These are phyloP conservation scores for Hemibagrus guttatus DNA, from an alignment of 2,797 vertebrate species.

Conservation along the genomic window DNA sequence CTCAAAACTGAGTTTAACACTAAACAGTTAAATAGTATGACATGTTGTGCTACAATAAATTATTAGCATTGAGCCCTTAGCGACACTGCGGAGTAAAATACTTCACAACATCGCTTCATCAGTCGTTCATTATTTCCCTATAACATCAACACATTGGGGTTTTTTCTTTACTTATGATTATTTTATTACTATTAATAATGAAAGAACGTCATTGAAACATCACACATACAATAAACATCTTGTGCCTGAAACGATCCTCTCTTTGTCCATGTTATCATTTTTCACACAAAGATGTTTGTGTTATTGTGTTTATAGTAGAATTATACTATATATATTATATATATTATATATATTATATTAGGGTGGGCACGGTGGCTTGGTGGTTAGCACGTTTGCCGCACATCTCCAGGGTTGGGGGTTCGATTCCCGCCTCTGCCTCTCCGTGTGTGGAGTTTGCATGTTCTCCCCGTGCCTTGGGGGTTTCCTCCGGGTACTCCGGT, in stretches of 20 bases:
- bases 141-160: not conserved
- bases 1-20: not conserved
- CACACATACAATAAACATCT: not conserved
- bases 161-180: not conserved
- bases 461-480: no score
- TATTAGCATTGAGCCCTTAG: not conserved
- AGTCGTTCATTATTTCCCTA: not conserved
- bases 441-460: no score
- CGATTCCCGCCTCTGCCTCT: no score
- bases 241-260: no score
- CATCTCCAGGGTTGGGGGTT: no score
- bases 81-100: not conserved
- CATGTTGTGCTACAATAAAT: no score
- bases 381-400: no score
- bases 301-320: not conserved
- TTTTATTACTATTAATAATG: not conserved
- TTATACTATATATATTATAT: not conserved
- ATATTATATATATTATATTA: not conserved
- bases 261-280: not conserved
- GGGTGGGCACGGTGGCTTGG: no score
- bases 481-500: no score
- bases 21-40: not conserved
- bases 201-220: not conserved
- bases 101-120: not conserved
- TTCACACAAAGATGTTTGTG: not conserved